phyloP scores from a whole-genome alignment of 2,888 invertebrate genomes.

The Pogonocherus hispidulus region DNA sequence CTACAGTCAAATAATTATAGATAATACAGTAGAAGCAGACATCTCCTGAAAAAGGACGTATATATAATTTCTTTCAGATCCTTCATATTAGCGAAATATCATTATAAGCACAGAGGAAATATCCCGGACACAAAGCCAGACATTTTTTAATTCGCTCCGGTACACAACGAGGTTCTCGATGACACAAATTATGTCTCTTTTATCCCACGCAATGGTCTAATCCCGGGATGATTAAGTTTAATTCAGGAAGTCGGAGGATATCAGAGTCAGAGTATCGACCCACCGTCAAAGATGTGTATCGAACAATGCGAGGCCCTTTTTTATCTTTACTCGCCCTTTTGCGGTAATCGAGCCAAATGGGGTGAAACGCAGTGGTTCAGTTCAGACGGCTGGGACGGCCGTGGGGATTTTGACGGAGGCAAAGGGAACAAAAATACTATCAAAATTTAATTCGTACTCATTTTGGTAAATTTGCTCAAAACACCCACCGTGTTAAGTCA shows the following conservation, averaged over 20 bases:
- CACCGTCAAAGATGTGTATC: background rate
- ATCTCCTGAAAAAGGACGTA: no score
- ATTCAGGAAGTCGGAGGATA: background rate
- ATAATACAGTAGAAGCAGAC: no score
- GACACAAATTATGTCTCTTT: background rate
- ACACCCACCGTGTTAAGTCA: no score
- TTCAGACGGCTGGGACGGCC: background rate
- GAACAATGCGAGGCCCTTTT: conserved; percentile 2
- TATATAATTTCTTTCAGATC: background rate
- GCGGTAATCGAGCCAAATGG: background rate
- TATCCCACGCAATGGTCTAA: background rate
- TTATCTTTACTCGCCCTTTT: background rate
- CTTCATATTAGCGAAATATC: background rate
- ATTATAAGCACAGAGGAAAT: background rate
- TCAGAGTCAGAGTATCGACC: no score
- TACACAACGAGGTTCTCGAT: background rate
- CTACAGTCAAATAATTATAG: no score
- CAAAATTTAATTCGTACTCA: no score
- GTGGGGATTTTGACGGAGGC: no score
- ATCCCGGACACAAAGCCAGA: background rate
- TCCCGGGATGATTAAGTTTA: background rate
- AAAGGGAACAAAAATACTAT: no score
- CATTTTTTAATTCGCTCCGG: background rate
- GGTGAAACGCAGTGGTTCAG: background rate
- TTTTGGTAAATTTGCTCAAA: no score